A percentile compares a stretch with the other conserved stretches of the same genome.
These are phyloP conservation scores for Troides oblongomaculatus DNA, from an alignment of 2,888 invertebrate genomes.

Conservation along the genomic window DNA sequence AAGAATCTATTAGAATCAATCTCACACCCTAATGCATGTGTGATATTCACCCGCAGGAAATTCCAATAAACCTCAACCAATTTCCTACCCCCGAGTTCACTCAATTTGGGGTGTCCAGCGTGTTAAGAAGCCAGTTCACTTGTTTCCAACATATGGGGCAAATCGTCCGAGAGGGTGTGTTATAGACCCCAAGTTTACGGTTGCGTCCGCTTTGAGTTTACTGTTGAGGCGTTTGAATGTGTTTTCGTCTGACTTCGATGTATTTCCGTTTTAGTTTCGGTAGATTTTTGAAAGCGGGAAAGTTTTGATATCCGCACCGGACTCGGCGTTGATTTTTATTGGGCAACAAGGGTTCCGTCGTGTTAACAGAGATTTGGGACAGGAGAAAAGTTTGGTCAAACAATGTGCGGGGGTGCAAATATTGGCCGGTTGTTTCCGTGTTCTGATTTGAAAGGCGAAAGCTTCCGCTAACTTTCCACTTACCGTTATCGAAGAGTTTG, in stretches of 20 bases:
- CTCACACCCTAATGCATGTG: conserved; percentile 50
- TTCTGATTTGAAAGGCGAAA: conserved; percentile 50
- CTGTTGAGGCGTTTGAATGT: conserved; percentile 14
- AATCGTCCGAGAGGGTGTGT: conserved; percentile 59
- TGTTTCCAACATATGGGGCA: conserved; percentile 72
- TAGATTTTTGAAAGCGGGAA: conserved; percentile 68
- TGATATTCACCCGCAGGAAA: conserved; percentile 69
- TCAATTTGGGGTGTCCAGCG: conserved; percentile 74
- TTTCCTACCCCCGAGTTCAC: conserved; percentile 65
- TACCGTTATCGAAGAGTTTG: conserved; percentile 31
- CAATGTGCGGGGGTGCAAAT: conserved; percentile 51
- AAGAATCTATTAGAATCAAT: conserved; percentile 28
- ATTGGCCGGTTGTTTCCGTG: conserved; percentile 41
- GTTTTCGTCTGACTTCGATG: conserved; percentile 32
- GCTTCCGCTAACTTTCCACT: conserved; percentile 41
- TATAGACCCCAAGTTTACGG: conserved; percentile 36
- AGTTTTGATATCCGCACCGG: conserved; percentile 73
- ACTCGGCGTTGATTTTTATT: conserved; percentile 72
- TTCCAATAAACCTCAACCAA: conserved; percentile 68
- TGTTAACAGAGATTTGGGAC: conserved; percentile 61
- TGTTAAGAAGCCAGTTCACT: conserved; percentile 71
- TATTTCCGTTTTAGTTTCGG: conserved; percentile 36
- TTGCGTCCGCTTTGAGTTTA: conserved; percentile 34
- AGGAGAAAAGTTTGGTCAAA: conserved; percentile 62
- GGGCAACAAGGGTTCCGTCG: conserved; percentile 64